These are phyloP conservation scores for Sebastiscus tertius DNA, from an alignment of 2,797 vertebrate genomes.

Conservation along the genomic window DNA sequence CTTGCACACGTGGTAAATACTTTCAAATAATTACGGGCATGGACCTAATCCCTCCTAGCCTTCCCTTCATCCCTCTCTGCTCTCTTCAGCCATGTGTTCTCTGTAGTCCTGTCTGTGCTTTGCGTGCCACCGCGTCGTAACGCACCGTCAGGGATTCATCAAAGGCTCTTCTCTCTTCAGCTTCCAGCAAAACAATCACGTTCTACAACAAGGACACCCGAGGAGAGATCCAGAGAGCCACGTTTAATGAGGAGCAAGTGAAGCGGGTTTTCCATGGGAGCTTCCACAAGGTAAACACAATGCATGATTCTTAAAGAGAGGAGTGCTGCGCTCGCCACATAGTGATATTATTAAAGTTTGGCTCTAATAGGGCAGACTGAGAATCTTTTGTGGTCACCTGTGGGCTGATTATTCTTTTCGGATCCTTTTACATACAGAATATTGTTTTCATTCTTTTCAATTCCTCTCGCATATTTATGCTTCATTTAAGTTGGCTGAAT, in stretches of 20 bases:
- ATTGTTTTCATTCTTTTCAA: constrained; percentile 20
- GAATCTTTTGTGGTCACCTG: constrained; percentile 6
- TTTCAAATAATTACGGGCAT: constrained; percentile 42
- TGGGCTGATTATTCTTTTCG: neutral
- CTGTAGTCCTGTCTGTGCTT: constrained; percentile 50
- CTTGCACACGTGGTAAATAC: constrained; percentile 36
- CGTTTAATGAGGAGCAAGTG: constrained; percentile 91
- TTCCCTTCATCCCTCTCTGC: constrained; percentile 16
- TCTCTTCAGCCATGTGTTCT: constrained; percentile 56
- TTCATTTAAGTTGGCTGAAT: constrained; percentile 32
- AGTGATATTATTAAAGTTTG: constrained; percentile 25
- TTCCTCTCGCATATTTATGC: constrained; percentile 6
- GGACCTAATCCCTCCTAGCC: constrained; percentile 40
- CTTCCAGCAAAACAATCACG: constrained; percentile 91
- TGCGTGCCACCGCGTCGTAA: constrained; percentile 62
- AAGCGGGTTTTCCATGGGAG: constrained; percentile 97
- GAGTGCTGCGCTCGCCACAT: neutral
- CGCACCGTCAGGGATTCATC: constrained; percentile 63
- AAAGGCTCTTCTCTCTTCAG: constrained; percentile 81
- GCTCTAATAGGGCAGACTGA: neutral
- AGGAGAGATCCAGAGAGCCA: constrained; percentile 92
- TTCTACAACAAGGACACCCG: constrained; percentile 98
- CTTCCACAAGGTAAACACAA: constrained; percentile 96
- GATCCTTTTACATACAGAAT: neutral
- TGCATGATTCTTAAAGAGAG: constrained; percentile 7